phyloP scores from a whole-genome alignment of 2,888 invertebrate species.

The Leptinotarsa rubiginosa region DNA sequence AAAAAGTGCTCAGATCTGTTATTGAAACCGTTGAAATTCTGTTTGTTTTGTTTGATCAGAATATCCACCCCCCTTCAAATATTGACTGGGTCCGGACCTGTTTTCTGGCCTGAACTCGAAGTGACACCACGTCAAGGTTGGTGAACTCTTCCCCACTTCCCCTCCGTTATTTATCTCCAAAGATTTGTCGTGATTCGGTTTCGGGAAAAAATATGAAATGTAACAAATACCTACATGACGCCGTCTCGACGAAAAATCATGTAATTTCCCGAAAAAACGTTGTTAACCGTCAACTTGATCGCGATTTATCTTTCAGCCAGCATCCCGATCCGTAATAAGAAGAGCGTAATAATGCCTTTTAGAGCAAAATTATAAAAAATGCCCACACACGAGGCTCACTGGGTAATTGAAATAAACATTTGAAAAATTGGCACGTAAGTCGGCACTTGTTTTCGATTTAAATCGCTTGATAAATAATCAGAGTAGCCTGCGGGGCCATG shows the following conservation, averaged over 20 bases:
- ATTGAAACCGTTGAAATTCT: too few relatives aligned
- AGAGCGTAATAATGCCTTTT: constrained; percentile 55
- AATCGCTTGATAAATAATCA: constrained; percentile 49
- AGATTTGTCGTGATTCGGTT: constrained; percentile 12
- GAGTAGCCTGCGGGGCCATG: neutral
- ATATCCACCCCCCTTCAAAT: too few relatives aligned
- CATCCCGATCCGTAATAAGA: constrained; percentile 38
- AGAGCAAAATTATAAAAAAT: constrained; percentile 49
- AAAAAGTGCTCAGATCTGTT: too few relatives aligned
- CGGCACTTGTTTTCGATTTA: constrained; percentile 56
- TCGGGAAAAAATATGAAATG: constrained; percentile 27
- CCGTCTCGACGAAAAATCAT: constrained; percentile 28
- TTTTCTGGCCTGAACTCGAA: neutral
- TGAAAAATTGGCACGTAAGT: constrained; percentile 61
- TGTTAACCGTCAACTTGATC: constrained; percentile 26
- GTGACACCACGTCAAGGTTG: constrained; percentile 5
- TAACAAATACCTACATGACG: constrained; percentile 27
- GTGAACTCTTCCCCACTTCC: neutral
- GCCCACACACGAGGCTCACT: constrained; percentile 54
- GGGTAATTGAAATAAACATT: constrained; percentile 56
- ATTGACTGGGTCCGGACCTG: neutral
- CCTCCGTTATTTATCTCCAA: neutral
- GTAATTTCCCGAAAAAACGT: constrained; percentile 30
- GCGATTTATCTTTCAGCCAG: constrained; percentile 32
- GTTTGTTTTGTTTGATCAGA: too few relatives aligned